These are phyloP conservation scores for Sander vitreus DNA, from an alignment of 2,113 vertebrate species.

Conservation along the genomic window DNA sequence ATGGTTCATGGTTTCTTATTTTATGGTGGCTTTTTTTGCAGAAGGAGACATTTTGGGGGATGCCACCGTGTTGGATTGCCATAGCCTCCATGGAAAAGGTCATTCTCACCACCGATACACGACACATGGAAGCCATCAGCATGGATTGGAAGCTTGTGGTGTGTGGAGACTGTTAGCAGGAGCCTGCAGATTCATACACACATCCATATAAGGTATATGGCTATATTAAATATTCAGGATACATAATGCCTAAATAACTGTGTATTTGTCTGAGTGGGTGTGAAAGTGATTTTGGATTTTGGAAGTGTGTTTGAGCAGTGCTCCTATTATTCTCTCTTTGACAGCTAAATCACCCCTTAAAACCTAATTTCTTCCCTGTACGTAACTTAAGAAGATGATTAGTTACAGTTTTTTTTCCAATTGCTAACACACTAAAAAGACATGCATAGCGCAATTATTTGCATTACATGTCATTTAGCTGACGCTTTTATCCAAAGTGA, in stretches of 20 bases:
- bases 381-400: slow-evolving; percentile 74
- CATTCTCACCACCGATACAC: slow-evolving; percentile 48
- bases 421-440: too few relatives aligned
- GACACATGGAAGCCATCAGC: slow-evolving; percentile 79
- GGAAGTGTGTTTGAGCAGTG: slow-evolving; percentile 45
- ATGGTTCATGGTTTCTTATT: slow-evolving; percentile 71
- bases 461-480: too few relatives aligned
- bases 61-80: slow-evolving; percentile 65
- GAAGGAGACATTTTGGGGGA: slow-evolving; percentile 65
- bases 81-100: slow-evolving; percentile 66
- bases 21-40: slow-evolving; percentile 54
- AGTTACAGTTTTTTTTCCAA: slow-evolving; percentile 39
- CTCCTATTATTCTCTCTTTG: slow-evolving; percentile 70
- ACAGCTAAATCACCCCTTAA: slow-evolving; percentile 55
- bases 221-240: slow-evolving; percentile 27
- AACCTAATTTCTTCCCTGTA: slow-evolving; percentile 39
- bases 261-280: slow-evolving; percentile 45
- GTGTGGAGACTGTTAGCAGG: slow-evolving; percentile 47
- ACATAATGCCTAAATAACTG: slow-evolving; percentile 22
- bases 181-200: slow-evolving; percentile 57
- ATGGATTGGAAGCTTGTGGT: slow-evolving; percentile 60
- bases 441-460: too few relatives aligned
- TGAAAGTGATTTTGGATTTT: slow-evolving; percentile 38
- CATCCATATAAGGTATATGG: slow-evolving; percentile 42
- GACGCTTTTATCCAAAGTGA: too few relatives aligned